phyloP scores from a whole-genome alignment of 1,140 invertebrate genomes.

The Cydia amplana region DNA sequence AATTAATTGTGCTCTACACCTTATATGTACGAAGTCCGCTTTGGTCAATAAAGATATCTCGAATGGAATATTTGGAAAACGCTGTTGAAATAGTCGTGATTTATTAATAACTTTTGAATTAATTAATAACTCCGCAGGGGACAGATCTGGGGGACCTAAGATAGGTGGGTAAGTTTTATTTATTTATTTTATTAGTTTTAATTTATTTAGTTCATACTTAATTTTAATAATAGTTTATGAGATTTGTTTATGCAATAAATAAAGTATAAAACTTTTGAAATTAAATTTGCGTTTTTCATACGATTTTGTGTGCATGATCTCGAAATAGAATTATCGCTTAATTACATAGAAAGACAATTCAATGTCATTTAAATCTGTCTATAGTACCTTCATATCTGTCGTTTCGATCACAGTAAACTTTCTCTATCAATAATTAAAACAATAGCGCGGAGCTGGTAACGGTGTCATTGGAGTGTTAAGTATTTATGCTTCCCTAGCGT shows the following conservation, averaged over 20 bases:
- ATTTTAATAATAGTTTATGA: not conserved
- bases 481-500: constrained; percentile 34
- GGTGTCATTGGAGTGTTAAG: constrained; percentile 33
- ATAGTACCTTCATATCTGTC: constrained; percentile 49
- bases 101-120: too few relatives aligned
- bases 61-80: constrained; percentile 8
- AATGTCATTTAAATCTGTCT: not conserved
- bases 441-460: constrained; percentile 17
- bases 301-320: not conserved
- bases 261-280: not conserved
- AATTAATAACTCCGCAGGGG: too few relatives aligned
- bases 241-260: too few relatives aligned
- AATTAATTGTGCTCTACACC: constrained; percentile 59
- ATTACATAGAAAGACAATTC: not conserved
- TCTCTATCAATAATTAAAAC: constrained; percentile 31
- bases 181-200: too few relatives aligned
- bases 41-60: not conserved
- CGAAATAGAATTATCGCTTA: not conserved
- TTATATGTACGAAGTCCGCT: not conserved
- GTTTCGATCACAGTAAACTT: constrained; percentile 18
- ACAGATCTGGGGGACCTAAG: too few relatives aligned
- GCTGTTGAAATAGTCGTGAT: not conserved
- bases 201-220: not conserved
- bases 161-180: too few relatives aligned
- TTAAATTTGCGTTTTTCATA: not conserved